Evolutionary conservation across 1,140 invertebrate species (phyloP), one percentile per base, ranked within the genome.

Genomic region (Reticulitermes speratus): DNA sequence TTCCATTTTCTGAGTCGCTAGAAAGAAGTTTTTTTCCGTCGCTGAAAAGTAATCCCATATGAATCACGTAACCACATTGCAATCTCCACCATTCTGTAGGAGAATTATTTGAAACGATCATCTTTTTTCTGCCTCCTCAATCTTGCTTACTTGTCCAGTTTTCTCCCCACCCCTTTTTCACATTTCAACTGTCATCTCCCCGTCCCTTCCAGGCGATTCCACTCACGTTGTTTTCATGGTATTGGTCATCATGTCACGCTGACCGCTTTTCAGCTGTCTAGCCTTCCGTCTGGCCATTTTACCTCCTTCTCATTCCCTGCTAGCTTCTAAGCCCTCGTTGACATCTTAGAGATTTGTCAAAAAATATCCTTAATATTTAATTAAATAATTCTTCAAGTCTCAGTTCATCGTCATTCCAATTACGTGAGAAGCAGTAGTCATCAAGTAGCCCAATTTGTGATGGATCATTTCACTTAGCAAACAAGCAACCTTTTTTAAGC

Each of bases 201-300:
- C n/a, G 8, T 30, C 14, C 65, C 65, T 75, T 75, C 65, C 65
- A 30, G n/a, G 65, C 6, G 65, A 75, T 75, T 75, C 65, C 65
- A 30, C 65, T 75, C 65, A 75, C 65, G 65, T 75, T 30, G 9
- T 30, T 75, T 25, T 75, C 25, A 75, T 75, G 65, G 65, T 30
- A 75, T 75, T 75, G 65, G 65, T 30, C 65, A 75, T 75, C 65
- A 75, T 75, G 65, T 75, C 65, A 75, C 25, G 65, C 65, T 75
- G 65, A 75, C 65, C 65, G 65, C 65, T 75, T 75, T 75, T 75
- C 65, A 75, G 65, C 65, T 75, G 65, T 75, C 65, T 75, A 6
- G 25, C 30, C 65, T 75, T 75, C 65, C n/a, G 65, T 3, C 65
- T 75, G 65, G 65, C n/a, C 65, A 30, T 30, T 75, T 30, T 75